phyloP scores from a whole-genome alignment of 2,888 invertebrate genomes.

The Galerucella pusilla region DNA sequence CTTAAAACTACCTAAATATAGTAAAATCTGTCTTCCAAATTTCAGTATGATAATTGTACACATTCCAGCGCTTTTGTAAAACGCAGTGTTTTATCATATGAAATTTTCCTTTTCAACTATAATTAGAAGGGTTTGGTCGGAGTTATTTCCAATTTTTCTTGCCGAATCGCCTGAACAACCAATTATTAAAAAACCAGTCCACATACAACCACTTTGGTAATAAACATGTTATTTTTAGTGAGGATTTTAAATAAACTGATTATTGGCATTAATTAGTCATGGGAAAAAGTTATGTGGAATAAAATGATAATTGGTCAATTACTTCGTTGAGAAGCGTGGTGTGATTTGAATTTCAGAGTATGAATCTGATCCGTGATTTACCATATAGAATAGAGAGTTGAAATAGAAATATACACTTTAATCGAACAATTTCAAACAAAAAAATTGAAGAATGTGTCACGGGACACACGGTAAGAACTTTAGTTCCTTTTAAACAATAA shows the following conservation, averaged over 20 bases:
- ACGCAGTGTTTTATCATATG: background rate
- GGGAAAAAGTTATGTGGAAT: background rate
- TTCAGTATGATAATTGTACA: too few relatives aligned
- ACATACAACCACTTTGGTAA: background rate
- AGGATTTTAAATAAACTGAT: background rate
- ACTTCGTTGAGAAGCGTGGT: background rate
- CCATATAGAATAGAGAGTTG: too few relatives aligned
- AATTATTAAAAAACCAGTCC: background rate
- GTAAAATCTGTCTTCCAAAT: too few relatives aligned
- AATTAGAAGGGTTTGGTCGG: background rate
- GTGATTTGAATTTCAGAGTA: too few relatives aligned
- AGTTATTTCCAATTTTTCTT: background rate
- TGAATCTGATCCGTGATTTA: too few relatives aligned
- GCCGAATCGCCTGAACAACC: background rate
- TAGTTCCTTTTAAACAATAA: too few relatives aligned
- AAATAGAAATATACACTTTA: too few relatives aligned
- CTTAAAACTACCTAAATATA: too few relatives aligned
- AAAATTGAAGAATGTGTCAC: too few relatives aligned
- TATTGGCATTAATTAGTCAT: background rate
- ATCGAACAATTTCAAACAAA: too few relatives aligned
- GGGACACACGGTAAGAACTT: too few relatives aligned
- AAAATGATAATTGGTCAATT: background rate
- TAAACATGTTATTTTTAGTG: background rate
- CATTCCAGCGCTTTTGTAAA: too few relatives aligned
- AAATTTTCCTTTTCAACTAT: background rate